Base-by-base conservation (phyloP, 2,113 vertebrate genomes). In the Colistium nudipinnis region DNA sequence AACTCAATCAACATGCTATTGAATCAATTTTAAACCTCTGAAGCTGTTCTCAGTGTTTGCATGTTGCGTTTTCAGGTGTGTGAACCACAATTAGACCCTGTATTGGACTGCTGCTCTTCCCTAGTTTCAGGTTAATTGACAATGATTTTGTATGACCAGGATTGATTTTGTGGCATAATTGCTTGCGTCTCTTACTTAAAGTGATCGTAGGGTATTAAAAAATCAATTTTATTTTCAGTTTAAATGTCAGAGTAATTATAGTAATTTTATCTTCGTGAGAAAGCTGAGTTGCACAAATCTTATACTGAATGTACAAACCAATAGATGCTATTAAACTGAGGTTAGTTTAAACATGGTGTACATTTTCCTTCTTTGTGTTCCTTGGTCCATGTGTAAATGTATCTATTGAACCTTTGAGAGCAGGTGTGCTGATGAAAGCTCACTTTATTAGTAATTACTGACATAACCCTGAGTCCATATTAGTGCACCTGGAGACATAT, bases 261-360 rank as follows among this genome's bases (percentile, higher is more conserved):
- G n/a, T n/a, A 7, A 56, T 86, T 81, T 74, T 35, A 63, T 71
- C 53, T 22, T 83, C 61, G 67, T 33, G 53, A 57, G 43, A 68
- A 61, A 13, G 61, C 51, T 59, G 59, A 74, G 64, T 69, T 62
- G 62, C 71, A 55, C 30, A 6, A 24, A 53, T 69, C 8, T 3
- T 76, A 39, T 68, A 22, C 30, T 87, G 91, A 91, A 90, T 91
- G 89, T 91, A 87, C 43, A 77, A 75, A 85, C 78, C 36, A 27
- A n/a, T 57, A 59, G 62, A 80, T 84, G 80, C 78, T 78, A 19
- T 80, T 82, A 70, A 74, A 53, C 61, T 43, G 41, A 64, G 3
- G 20, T 49, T 48, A 49, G 38, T 57, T 80, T 17, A 10, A 44
- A 48, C 41, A 57, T 57, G 57, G 19, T 64, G 48, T 51, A 13